Percentiles rank a stretch among this genome's conserved stretches.
Conservation (phyloP, 2,113 vertebrate species). For the Abramis brama region DNA sequence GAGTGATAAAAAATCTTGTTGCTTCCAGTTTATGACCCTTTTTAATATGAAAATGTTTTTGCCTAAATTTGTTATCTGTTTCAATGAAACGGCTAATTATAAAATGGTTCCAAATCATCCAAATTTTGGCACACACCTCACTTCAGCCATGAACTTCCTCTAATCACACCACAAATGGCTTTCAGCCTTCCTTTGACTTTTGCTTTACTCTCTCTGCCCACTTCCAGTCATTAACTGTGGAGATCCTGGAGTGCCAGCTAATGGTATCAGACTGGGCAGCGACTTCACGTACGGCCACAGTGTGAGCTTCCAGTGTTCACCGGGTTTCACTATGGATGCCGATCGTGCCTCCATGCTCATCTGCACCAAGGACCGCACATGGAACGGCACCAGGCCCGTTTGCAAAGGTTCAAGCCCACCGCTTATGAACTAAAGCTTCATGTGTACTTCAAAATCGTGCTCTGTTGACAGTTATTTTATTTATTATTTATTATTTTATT, state of each 20-base stretch:
- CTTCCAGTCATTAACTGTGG: slow-evolving; percentile 92
- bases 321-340: slow-evolving; percentile 91
- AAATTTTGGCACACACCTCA: not conserved
- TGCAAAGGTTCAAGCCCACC: slow-evolving; percentile 83
- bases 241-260: slow-evolving; percentile 92
- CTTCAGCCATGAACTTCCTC: not conserved
- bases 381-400: slow-evolving; percentile 91
- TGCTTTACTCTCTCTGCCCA: not conserved
- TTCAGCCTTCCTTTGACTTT: slow-evolving; percentile 2
- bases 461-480: not conserved
- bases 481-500: too few relatives aligned
- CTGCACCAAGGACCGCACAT: slow-evolving; percentile 95
- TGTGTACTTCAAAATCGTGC: not conserved
- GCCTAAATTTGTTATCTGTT: slow-evolving; percentile 19
- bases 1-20: slow-evolving; percentile 42
- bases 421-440: not conserved
- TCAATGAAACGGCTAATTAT: slow-evolving; percentile 6
- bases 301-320: slow-evolving; percentile 86
- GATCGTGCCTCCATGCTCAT: slow-evolving; percentile 84
- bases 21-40: not conserved
- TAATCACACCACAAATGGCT: not conserved
- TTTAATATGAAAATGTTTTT: slow-evolving; percentile 21
- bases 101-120: slow-evolving; percentile 1
- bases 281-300: slow-evolving; percentile 89
- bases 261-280: slow-evolving; percentile 86